A percentile compares a stretch with the other conserved stretches of the same genome.
These are phyloP conservation scores for Drosophila pseudoobscura DNA, from an alignment of 1,140 invertebrate species.

Conservation along the genomic window DNA sequence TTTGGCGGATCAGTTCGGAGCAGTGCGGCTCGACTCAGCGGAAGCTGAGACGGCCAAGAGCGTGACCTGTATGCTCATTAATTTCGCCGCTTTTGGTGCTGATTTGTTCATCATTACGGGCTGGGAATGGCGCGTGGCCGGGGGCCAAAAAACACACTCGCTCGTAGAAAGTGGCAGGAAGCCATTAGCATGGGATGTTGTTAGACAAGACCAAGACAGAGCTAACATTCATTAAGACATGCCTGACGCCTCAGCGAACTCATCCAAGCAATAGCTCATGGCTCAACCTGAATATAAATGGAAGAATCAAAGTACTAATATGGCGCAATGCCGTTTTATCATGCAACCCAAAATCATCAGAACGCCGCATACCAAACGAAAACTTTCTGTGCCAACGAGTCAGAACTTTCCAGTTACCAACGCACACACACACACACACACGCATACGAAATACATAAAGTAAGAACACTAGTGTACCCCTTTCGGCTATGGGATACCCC, in stretches of 20 bases:
- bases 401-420: constrained; percentile 55
- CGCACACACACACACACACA: constrained; percentile 11
- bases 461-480: not conserved
- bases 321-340: constrained; percentile 47
- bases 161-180: constrained; percentile 56
- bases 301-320: constrained; percentile 65
- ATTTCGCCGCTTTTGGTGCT: constrained; percentile 45
- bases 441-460: not conserved
- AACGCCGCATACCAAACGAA: constrained; percentile 39
- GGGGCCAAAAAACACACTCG: constrained; percentile 5
- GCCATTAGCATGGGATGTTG: constrained; percentile 56
- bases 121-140: constrained; percentile 44
- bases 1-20: constrained; percentile 26
- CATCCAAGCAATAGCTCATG: constrained; percentile 2
- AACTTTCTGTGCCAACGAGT: constrained; percentile 52
- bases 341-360: constrained; percentile 34
- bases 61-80: constrained; percentile 67
- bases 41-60: constrained; percentile 62
- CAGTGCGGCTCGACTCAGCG: constrained; percentile 3
- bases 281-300: constrained; percentile 67
- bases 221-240: not conserved
- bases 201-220: constrained; percentile 31
- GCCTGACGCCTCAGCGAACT: constrained; percentile 1
- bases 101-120: constrained; percentile 55
- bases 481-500: too few relatives aligned